These are phyloP conservation scores for Beaufortia kweichowensis DNA, from an alignment of 2,113 vertebrate genomes.

Conservation along the genomic window DNA sequence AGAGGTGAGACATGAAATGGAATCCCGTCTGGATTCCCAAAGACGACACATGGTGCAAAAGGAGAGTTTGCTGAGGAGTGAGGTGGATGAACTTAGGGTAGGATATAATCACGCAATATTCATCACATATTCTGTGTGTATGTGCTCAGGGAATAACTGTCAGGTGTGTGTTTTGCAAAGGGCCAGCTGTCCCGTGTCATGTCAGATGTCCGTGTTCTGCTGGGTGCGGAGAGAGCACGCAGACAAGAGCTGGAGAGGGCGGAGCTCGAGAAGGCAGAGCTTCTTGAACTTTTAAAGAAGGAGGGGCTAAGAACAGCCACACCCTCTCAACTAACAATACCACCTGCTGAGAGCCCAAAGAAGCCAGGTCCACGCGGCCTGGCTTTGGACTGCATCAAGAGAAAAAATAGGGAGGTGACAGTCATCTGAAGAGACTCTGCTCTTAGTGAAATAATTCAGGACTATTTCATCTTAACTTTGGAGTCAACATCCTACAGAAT, in stretches of 20 bases:
- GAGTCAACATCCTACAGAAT: too few relatives aligned
- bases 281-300: conserved; percentile 79
- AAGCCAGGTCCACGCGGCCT: conserved; percentile 71
- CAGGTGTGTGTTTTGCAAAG: conserved; percentile 63
- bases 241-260: conserved; percentile 83
- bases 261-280: conserved; percentile 82
- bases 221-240: conserved; percentile 80
- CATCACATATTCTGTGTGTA: too few relatives aligned
- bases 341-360: conserved; percentile 63
- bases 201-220: conserved; percentile 80
- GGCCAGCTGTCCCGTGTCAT: conserved; percentile 82
- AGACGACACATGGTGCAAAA: conserved; percentile 92
- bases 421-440: conserved; percentile 71
- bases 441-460: neutral
- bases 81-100: conserved; percentile 89
- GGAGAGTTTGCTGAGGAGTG: conserved; percentile 82
- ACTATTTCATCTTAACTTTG: too few relatives aligned
- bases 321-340: conserved; percentile 42
- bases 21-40: conserved; percentile 87
- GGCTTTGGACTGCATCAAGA: conserved; percentile 80
- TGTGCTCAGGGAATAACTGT: too few relatives aligned
- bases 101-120: too few relatives aligned
- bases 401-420: conserved; percentile 80
- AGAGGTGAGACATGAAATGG: conserved; percentile 86
- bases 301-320: conserved; percentile 57